These are phyloP conservation scores for Phalacrocorax brasilianus DNA, from an alignment of 2,113 vertebrate genomes.

Conservation along the genomic window DNA sequence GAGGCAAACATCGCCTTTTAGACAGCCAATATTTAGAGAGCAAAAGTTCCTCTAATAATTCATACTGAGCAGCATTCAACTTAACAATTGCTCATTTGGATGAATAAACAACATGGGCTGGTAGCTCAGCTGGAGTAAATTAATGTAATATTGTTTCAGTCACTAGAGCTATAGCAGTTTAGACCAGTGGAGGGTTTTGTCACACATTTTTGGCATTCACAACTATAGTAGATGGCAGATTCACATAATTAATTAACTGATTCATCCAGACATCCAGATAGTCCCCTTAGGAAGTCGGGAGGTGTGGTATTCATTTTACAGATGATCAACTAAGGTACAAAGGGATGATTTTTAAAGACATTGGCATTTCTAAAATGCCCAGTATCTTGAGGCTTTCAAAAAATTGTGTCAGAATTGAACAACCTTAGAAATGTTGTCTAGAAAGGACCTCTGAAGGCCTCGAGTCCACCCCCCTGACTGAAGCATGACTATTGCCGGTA, in stretches of 20 bases:
- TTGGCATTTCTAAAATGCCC: not conserved
- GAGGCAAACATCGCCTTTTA: not conserved
- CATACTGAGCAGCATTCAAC: not conserved
- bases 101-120: not conserved
- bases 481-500: not conserved
- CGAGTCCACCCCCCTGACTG: fast-evolving
- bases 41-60: slow-evolving; percentile 11
- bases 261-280: not conserved
- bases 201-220: not conserved
- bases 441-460: not conserved
- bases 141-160: not conserved
- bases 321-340: not conserved
- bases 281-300: not conserved
- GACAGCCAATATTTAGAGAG: not conserved
- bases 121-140: slow-evolving; percentile 10
- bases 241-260: not conserved
- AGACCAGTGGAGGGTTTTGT: not conserved
- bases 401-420: not conserved
- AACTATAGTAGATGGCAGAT: not conserved
- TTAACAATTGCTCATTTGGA: not conserved
- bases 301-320: not conserved
- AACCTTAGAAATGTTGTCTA: not conserved
- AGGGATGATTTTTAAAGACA: not conserved
- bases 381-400: not conserved
- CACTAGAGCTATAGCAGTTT: not conserved